These are phyloP conservation scores for Trichoplusia ni DNA, from an alignment of 1,140 invertebrate genomes.

Conservation along the genomic window DNA sequence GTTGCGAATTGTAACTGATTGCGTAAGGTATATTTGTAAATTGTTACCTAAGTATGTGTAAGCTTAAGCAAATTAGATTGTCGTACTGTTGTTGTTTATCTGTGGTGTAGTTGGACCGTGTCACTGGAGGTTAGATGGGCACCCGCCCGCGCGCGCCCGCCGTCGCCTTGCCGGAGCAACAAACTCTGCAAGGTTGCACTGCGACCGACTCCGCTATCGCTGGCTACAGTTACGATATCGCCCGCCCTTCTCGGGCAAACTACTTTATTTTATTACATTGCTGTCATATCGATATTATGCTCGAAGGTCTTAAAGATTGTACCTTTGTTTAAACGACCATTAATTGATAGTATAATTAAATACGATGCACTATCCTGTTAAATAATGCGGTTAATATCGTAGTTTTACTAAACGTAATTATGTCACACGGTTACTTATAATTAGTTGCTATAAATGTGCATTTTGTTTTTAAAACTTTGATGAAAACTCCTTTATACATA, in stretches of 20 bases:
- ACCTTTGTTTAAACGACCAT: slow-evolving; percentile 19
- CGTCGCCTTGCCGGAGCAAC: slow-evolving; percentile 59
- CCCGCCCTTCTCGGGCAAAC: slow-evolving; percentile 77
- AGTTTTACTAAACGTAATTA: too few relatives aligned
- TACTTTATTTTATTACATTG: slow-evolving; percentile 77
- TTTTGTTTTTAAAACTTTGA: too few relatives aligned
- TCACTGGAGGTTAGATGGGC: slow-evolving; percentile 66
- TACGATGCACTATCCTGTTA: not conserved
- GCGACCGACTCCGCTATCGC: slow-evolving; percentile 68
- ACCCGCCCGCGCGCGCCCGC: slow-evolving; percentile 34
- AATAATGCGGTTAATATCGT: not conserved
- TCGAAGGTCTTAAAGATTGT: slow-evolving; percentile 69
- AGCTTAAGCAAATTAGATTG: slow-evolving; percentile 11
- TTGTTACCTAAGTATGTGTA: not conserved
- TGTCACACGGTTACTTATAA: too few relatives aligned
- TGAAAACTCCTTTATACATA: too few relatives aligned
- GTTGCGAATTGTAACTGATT: not conserved
- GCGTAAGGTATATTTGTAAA: not conserved
- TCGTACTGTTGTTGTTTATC: slow-evolving; percentile 29
- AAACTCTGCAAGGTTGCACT: slow-evolving; percentile 78
- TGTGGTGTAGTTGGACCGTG: slow-evolving; percentile 54
- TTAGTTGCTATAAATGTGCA: too few relatives aligned
- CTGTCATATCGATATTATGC: slow-evolving; percentile 69
- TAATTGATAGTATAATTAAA: not conserved
- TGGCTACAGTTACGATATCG: slow-evolving; percentile 75